Conservation (phyloP, 2,888 invertebrate species). For the Megaustenia siamemsis region DNA sequence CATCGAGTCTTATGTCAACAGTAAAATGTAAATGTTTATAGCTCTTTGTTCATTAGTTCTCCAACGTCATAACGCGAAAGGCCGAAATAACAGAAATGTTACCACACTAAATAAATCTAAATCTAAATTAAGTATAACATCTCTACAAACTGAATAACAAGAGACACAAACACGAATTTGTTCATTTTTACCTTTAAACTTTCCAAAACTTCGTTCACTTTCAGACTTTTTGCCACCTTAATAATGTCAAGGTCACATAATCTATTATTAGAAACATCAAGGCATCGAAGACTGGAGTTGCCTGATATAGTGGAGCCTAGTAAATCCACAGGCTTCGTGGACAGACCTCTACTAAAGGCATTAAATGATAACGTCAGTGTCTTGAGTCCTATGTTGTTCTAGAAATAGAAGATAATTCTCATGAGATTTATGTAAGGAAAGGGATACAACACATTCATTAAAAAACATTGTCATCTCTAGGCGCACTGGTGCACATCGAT, state of each 20-base stretch:
- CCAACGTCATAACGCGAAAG: too few relatives aligned
- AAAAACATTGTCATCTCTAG: too few relatives aligned
- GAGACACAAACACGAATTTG: not conserved
- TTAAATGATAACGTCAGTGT: constrained; percentile 69
- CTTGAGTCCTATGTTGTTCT: constrained; percentile 72
- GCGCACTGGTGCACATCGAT: too few relatives aligned
- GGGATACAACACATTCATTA: too few relatives aligned
- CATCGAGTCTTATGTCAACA: too few relatives aligned
- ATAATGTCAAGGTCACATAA: constrained; percentile 32
- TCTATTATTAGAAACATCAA: constrained; percentile 72
- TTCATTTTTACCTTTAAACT: constrained; percentile 34
- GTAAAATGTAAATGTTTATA: too few relatives aligned
- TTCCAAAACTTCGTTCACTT: constrained; percentile 34
- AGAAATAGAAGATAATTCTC: not conserved
- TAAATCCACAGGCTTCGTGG: constrained; percentile 61
- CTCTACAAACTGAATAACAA: not conserved
- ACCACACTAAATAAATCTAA: too few relatives aligned
- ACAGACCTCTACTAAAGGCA: constrained; percentile 68
- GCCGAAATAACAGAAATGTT: too few relatives aligned
- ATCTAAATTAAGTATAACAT: too few relatives aligned
- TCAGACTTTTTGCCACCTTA: constrained; percentile 41
- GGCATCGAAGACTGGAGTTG: constrained; percentile 65
- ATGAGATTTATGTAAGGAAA: too few relatives aligned
- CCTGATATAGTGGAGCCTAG: constrained; percentile 56
- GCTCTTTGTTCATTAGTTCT: too few relatives aligned